Conservation (phyloP, 2,113 vertebrate species). For the Thinocorus orbignyianus region DNA sequence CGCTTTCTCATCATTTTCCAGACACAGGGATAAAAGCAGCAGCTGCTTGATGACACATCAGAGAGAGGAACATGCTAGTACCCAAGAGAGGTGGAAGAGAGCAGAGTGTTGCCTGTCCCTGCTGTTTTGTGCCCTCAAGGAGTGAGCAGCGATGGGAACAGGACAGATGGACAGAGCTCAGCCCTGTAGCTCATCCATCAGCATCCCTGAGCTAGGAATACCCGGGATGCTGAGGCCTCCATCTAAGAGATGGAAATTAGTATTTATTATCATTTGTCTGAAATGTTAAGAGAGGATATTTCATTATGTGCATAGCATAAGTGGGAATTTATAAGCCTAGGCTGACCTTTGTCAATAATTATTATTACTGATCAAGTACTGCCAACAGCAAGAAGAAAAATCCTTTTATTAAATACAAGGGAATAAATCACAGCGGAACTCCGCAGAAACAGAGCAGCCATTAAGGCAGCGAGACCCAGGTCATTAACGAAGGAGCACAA, state of each 20-base stretch:
- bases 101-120: not conserved
- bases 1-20: not conserved
- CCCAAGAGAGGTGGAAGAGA: not conserved
- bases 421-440: not conserved
- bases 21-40: not conserved
- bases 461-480: fast-evolving
- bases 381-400: not conserved
- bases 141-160: not conserved
- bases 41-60: fast-evolving
- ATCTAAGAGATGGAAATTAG: not conserved
- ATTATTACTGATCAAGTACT: not conserved
- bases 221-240: fast-evolving
- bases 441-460: not conserved
- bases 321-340: not conserved
- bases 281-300: not conserved
- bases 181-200: not conserved
- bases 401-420: not conserved
- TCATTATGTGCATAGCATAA: not conserved
- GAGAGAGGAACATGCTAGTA: not conserved
- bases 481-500: fast-evolving
- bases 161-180: not conserved
- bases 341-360: not conserved
- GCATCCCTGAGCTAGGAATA: fast-evolving
- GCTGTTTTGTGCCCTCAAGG: not conserved
- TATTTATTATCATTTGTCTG: not conserved